Evolutionary conservation across 2,113 vertebrate genomes (phyloP).

Genomic region (Odocoileus virginianus): DNA sequence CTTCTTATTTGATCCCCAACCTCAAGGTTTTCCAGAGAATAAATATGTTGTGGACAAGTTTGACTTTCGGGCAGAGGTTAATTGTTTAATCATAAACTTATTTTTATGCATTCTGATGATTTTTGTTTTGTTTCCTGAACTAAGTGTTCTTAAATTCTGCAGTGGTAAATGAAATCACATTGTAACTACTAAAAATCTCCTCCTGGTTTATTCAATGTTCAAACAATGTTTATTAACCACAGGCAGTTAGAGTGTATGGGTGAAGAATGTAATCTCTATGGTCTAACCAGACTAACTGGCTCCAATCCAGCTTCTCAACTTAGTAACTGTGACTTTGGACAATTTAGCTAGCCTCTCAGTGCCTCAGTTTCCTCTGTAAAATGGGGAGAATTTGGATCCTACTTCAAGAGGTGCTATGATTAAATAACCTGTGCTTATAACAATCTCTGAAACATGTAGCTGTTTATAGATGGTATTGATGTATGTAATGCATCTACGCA

Average conservation of each 20-base stretch:
- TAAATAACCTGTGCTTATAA: background rate
- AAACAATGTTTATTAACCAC: background rate
- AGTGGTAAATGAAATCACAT: constrained; percentile 28
- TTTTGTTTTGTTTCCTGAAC: constrained; percentile 13
- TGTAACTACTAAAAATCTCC: constrained; percentile 22
- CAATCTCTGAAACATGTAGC: background rate
- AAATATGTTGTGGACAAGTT: constrained; percentile 2
- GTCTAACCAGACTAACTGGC: background rate
- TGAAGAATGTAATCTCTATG: background rate
- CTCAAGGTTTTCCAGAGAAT: constrained; percentile 17
- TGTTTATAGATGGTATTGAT: background rate
- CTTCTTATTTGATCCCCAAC: background rate
- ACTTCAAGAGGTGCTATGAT: background rate
- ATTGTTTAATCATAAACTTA: constrained; percentile 35
- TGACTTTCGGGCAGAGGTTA: constrained; percentile 21
- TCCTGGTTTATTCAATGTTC: constrained; percentile 30
- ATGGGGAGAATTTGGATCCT: background rate
- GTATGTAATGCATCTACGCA: background rate
- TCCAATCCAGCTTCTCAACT: background rate
- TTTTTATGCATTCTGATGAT: background rate
- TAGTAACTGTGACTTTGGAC: background rate
- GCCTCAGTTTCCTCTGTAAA: constrained; percentile 27
- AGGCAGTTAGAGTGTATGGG: background rate
- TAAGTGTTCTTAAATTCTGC: constrained; percentile 32
- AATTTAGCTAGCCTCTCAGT: background rate